Base-by-base conservation (phyloP, 2,113 vertebrate genomes). In the Ellobius talpinus region DNA sequence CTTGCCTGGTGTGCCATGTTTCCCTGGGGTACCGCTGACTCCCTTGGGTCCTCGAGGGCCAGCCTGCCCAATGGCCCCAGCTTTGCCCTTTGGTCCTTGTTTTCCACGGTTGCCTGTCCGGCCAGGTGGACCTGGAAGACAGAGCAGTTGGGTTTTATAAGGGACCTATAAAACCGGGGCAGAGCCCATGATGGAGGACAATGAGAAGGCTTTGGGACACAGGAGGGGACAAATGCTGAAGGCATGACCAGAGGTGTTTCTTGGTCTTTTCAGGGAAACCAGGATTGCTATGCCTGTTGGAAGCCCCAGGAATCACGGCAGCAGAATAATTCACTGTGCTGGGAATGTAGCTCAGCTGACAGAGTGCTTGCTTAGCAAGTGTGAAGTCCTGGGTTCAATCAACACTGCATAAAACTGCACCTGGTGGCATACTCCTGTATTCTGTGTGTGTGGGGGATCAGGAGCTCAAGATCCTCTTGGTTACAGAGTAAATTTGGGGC, bases 41-140 rank as follows among this genome's bases (percentile, higher is more conserved):
- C 99, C 99, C 95, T 99, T 99, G 77, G 98, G 98, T 45, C 99
- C 99, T 1, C 99, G 98, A 63, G 98, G 99, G 55, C 99, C 99
- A 6, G 99, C 99, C 96, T 99, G 99, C 76, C 99, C 99, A 1
- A 99, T 97, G 42, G 99, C 97, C 90, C 99, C 99, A 0, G 98
- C 97, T 47, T 99, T 99, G 36, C 99, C 99, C 97, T 99, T 99
- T 0, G 98, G 94, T 47, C 99, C 99, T 42, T 98, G 98, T 94
- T 99, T 99, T 29, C 99, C 99, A 0, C 98, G 98, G 97, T 99
- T 99, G 72, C 99, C 99, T 6, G 98, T 96, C 97, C 98, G 99
- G 86, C 99, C 99, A 87, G 98, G 98, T 39, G 98, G 97, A 98
- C 99, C 99, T 99, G 85, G 55, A 98, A 98, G 85, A 98, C 33